Evolutionary conservation across 2,113 vertebrate species (phyloP).

Genomic region (Brachionichthys hirsutus): DNA sequence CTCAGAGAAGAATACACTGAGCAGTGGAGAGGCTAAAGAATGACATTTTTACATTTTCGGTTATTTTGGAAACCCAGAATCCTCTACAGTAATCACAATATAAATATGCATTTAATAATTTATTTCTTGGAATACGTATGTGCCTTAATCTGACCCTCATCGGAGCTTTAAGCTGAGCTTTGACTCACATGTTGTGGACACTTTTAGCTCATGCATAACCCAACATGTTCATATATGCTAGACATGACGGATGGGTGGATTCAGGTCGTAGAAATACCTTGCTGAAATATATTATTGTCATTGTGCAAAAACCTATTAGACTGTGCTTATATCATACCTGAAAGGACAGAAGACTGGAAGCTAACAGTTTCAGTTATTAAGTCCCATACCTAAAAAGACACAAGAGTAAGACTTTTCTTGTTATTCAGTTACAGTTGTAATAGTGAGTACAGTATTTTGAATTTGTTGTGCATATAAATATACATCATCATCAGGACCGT

Average conservation of each 20-base stretch:
- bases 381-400: conserved; percentile 83
- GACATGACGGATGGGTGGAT: background rate
- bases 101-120: no score
- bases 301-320: background rate
- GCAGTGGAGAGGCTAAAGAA: conserved; percentile 79
- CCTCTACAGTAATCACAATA: background rate
- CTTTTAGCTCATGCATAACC: background rate
- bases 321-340: conserved; percentile 71
- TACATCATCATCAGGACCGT: conserved; percentile 45
- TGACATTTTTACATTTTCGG: background rate
- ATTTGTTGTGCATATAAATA: background rate
- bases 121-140: no score
- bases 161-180: background rate
- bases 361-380: conserved; percentile 63
- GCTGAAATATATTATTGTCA: no score
- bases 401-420: background rate
- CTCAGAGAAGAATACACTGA: conserved; percentile 78
- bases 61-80: background rate
- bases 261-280: no score
- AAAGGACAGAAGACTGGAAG: conserved; percentile 84
- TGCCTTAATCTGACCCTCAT: background rate
- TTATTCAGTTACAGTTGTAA: conserved; percentile 1
- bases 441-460: background rate
- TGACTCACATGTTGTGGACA: background rate
- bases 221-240: background rate